phyloP scores from a whole-genome alignment of 2,888 invertebrate species.

The Pasiphila rectangulata region DNA sequence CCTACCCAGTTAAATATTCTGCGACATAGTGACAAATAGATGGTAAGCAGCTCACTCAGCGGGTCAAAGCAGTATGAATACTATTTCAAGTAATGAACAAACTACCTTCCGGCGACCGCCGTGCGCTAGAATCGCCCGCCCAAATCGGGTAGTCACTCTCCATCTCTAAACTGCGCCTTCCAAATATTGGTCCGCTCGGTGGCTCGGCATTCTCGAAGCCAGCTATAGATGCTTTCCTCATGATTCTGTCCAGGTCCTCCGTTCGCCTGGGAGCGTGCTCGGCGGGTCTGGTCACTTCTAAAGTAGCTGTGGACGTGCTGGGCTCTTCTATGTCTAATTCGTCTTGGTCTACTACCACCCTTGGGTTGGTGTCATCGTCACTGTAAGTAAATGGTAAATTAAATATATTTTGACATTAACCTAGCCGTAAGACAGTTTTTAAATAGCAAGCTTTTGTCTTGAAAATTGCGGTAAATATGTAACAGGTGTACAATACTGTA shows the following conservation, averaged over 20 bases:
- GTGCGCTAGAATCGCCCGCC: slow-evolving; percentile 85
- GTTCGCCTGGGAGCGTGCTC: slow-evolving; percentile 18
- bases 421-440: no score
- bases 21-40: no score
- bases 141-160: slow-evolving; percentile 72
- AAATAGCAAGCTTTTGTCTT: no score
- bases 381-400: slow-evolving; percentile 53
- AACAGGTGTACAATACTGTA: no score
- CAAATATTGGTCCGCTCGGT: slow-evolving; percentile 49
- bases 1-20: no score
- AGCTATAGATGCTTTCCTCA: slow-evolving; percentile 40
- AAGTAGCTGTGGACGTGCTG: slow-evolving; percentile 23
- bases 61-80: no score
- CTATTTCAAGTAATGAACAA: no score
- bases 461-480: no score
- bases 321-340: slow-evolving; percentile 82
- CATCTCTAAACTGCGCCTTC: slow-evolving; percentile 54
- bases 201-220: slow-evolving; percentile 41
- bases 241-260: slow-evolving; percentile 44
- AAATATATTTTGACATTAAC: no score
- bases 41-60: no score
- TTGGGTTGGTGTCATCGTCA: slow-evolving; percentile 88
- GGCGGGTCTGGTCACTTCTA: slow-evolving; percentile 20
- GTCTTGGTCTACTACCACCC: slow-evolving; percentile 91
- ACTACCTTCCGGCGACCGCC: slow-evolving; percentile 88